Base-by-base conservation (phyloP, 2,113 vertebrate genomes). In the Limanda limanda region DNA sequence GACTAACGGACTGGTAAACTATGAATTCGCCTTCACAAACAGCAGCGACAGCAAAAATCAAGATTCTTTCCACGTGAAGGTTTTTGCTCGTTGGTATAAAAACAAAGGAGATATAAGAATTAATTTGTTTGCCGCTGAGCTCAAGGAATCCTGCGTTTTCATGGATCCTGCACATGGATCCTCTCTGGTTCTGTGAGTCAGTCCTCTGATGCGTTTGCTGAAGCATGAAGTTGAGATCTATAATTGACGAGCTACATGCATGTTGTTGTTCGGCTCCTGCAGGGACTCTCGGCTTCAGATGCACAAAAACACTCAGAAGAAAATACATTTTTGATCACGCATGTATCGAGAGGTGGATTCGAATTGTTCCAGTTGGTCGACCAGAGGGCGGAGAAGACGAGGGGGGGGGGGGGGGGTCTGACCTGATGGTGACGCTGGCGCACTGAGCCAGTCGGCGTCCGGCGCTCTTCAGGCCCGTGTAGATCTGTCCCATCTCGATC, bases 401-500 rank as follows among this genome's bases (percentile, higher is more conserved):
- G 25, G 25, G 25, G 25, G 25, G 25, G 25, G 25, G 27, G 27
- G 18, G 57, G 17, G 1, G 1, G 4, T 60, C 86, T 59, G 93
- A 99, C 97, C 97, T 97, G 95, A 99, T 95, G 73, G 93, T 96
- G 86, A 99, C 96, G 0, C 89, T 96, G 0, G 96, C 87, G 40
- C 97, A 98, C 92, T 98, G 97, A 25, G 97, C 97, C 82, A 99
- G 92, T 12, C 97, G 94, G 83, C 94, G 97, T 17, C 97, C 97
- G 0, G 97, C 97, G 0, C 97, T 99, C 94, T 99, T 99, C 88
- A 99, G 94, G 59, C 97, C 97, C 0, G 97, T 98, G 93, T 98
- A 99, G 95, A 99, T 99, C 95, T 98, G 97, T 2, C 97, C 97
- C 97, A 99, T 99, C 83, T 98, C 97, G 89, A 98, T 98, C 0